Base-by-base conservation (phyloP, 2,113 vertebrate genomes). In the Mohoua ochrocephala region DNA sequence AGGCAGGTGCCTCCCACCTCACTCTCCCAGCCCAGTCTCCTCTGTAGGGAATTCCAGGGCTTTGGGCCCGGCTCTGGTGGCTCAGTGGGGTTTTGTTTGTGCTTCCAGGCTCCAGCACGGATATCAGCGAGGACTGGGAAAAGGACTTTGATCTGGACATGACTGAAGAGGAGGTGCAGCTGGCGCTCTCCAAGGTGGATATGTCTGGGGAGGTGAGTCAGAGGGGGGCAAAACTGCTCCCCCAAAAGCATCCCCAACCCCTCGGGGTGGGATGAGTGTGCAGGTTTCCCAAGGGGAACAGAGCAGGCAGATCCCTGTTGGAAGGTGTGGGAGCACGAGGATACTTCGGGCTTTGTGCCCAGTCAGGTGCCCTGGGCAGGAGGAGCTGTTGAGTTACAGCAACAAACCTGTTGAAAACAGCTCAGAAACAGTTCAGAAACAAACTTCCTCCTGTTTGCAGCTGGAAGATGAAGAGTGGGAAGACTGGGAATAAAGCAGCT, bases 111-210 rank as follows among this genome's bases (percentile, higher is more conserved):
- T 99, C 99, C 39, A 99, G 99, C 97, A 99, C 99, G 0, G 99
- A 99, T 11, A 98, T 99, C 94, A 99, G 99, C 6, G 99, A 99
- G 95, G 99, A 99, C 97, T 99, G 99, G 99, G 99, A 99, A 60
- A 99, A 99, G 96, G 99, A 99, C 93, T 99, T 99, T 86, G 99
- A 99, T 91, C 96, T 99, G 98, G 99, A 99, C 97, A 99, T 99
- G 99, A 99, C 99, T 0, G 99, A 99, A 61, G 99, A 99, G 65
- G 99, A 99, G 94, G 99, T 99, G 45, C 99, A 99, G 95, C 90
- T 99, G 97, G 99, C 99, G 0, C 98, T 99, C 24, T 99, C 99
- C 4, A 99, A 99, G 97, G 98, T 99, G 68, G 99, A 99, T 7
- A 97, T 98, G 76, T 98, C 99, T 9, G 99, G 98, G 83, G 99